These are phyloP conservation scores for Nomada ferruginata DNA, from an alignment of 2,888 invertebrate species.

Conservation along the genomic window DNA sequence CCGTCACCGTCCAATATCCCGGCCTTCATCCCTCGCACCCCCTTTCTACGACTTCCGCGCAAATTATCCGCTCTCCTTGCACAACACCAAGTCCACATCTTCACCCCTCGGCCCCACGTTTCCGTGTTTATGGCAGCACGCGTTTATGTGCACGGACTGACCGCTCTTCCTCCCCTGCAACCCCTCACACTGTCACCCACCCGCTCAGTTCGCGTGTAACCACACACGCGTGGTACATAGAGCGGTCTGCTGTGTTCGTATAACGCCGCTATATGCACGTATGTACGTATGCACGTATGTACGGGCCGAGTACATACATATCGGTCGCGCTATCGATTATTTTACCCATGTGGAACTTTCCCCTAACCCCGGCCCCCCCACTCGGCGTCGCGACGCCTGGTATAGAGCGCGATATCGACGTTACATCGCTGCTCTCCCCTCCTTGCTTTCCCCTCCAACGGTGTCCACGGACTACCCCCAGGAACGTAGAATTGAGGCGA, in stretches of 20 bases:
- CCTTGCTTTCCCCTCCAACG: slow-evolving; percentile 43
- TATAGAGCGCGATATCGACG: slow-evolving; percentile 84
- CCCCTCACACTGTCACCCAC: neutral
- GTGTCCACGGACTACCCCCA: slow-evolving; percentile 52
- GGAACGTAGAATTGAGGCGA: slow-evolving; percentile 53
- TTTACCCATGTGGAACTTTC: slow-evolving; percentile 83
- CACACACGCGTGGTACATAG: slow-evolving; percentile 32
- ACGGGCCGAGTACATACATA: slow-evolving; percentile 73
- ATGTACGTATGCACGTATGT: neutral
- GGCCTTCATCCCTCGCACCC: neutral
- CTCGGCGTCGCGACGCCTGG: slow-evolving; percentile 78
- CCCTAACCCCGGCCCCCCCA: slow-evolving; percentile 77
- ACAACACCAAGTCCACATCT: slow-evolving; percentile 3
- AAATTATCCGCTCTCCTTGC: slow-evolving; percentile 18
- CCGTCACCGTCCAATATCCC: too few species aligned
- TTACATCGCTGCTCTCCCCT: slow-evolving; percentile 78
- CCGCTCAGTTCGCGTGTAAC: slow-evolving; percentile 34
- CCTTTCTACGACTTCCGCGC: neutral
- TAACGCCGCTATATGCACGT: slow-evolving; percentile 44
- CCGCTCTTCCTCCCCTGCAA: slow-evolving; percentile 9
- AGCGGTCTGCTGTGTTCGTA: slow-evolving; percentile 1
- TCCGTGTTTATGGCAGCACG: slow-evolving; percentile 55
- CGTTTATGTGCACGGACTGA: slow-evolving; percentile 45
- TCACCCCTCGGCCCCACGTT: slow-evolving; percentile 29
- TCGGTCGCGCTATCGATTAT: slow-evolving; percentile 84